phyloP scores from a whole-genome alignment of 2,797 vertebrate species.

The Poeciliopsis paucimaculata region DNA sequence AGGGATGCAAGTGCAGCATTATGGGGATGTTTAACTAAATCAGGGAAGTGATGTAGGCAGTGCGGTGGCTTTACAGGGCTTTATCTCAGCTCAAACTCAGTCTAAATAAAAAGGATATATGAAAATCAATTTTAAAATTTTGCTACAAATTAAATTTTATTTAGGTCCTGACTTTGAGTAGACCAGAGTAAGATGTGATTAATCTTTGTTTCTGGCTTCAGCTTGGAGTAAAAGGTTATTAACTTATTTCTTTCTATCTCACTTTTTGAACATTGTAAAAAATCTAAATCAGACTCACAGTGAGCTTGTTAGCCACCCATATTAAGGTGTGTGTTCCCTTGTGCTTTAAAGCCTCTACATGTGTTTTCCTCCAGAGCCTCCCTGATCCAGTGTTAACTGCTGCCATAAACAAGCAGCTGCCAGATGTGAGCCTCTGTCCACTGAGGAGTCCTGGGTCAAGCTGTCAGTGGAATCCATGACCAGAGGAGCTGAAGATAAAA shows the following conservation, averaged over 20 bases:
- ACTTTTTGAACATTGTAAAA: no score
- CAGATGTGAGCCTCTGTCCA: slow-evolving; percentile 68
- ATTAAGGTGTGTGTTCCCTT: slow-evolving; percentile 15
- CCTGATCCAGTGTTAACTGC: slow-evolving; percentile 70
- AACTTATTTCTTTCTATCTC: no score
- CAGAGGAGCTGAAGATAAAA: slow-evolving; percentile 35
- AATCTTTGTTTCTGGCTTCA: background rate
- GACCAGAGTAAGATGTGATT: background rate
- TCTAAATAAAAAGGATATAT: background rate
- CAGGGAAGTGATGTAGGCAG: no score
- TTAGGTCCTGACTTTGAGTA: background rate
- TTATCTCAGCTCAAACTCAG: background rate
- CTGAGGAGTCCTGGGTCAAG: slow-evolving; percentile 41
- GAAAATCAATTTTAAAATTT: background rate
- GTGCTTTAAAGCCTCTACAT: slow-evolving; percentile 26
- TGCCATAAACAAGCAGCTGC: slow-evolving; percentile 70
- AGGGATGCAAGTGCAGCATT: no score
- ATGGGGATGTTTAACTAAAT: no score
- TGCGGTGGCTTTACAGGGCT: no score
- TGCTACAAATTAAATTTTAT: background rate
- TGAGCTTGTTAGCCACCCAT: background rate
- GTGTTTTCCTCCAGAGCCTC: slow-evolving; percentile 53
- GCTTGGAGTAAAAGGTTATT: background rate
- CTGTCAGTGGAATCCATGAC: slow-evolving; percentile 64
- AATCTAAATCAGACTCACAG: background rate